These are phyloP conservation scores for Callospermophilus lateralis DNA, from an alignment of 2,113 vertebrate genomes.

Conservation along the genomic window DNA sequence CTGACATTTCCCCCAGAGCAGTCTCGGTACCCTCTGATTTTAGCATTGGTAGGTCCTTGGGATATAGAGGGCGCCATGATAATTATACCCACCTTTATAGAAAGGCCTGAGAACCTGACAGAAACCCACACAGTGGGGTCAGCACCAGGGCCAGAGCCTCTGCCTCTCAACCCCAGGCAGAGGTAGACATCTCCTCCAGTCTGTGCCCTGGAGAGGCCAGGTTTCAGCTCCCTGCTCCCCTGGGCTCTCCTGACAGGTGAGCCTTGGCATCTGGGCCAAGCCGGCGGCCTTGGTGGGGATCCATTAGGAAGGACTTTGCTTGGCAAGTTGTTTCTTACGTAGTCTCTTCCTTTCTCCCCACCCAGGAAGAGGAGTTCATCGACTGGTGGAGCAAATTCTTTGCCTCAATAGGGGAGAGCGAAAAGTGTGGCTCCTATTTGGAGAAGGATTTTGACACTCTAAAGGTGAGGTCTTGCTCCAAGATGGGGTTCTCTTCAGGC, in stretches of 20 bases:
- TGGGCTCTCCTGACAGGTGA: background rate
- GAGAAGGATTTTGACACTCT: conserved; percentile 95
- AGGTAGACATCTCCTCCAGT: background rate
- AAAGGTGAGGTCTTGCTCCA: conserved; percentile 87
- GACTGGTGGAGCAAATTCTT: conserved; percentile 99
- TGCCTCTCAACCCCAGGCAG: background rate
- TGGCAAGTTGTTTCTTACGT: background rate
- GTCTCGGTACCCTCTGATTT: background rate
- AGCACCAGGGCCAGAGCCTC: background rate
- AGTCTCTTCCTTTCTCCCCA: background rate
- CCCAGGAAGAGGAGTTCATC: conserved; percentile 95
- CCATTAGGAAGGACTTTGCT: background rate
- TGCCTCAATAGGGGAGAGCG: conserved; percentile 93
- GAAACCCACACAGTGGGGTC: background rate
- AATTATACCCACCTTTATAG: background rate
- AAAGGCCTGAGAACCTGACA: background rate
- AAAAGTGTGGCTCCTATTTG: conserved; percentile 95
- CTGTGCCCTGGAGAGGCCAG: background rate
- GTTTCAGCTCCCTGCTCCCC: background rate
- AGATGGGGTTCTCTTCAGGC: background rate
- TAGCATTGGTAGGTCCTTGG: background rate
- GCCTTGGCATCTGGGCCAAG: background rate
- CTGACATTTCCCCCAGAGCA: background rate
- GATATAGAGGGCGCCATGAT: background rate
- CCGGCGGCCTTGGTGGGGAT: background rate